Percentiles rank a stretch among this genome's conserved stretches.
phyloP scores from a whole-genome alignment of 2,797 vertebrate species.

The Brachyalestes nurse region DNA sequence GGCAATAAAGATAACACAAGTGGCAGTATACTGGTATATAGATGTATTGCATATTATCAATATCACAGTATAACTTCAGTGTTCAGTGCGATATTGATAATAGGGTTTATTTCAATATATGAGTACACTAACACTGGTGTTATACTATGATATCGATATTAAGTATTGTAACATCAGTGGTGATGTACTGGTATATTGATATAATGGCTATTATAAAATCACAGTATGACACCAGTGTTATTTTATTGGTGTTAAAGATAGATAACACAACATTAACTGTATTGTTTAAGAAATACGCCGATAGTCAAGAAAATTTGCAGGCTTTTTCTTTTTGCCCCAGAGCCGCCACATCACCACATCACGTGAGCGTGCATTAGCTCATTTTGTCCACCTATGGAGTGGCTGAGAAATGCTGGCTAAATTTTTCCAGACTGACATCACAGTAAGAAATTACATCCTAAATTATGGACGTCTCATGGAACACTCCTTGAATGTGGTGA shows the following conservation, averaged over 20 bases:
- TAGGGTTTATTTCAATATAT: no score
- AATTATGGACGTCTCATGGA: neutral
- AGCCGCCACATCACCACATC: neutral
- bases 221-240: neutral
- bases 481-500: neutral
- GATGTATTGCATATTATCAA: no score
- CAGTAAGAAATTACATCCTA: slow-evolving; percentile 1
- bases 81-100: no score
- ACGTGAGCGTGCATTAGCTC: neutral
- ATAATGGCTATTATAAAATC: no score
- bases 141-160: no score
- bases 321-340: neutral
- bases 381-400: slow-evolving; percentile 14
- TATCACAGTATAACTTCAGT: no score
- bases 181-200: no score
- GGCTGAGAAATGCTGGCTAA: slow-evolving; percentile 14
- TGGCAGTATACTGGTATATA: no score
- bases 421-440: slow-evolving; percentile 38
- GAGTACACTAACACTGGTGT: no score
- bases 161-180: no score
- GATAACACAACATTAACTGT: neutral
- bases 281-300: neutral
- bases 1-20: no score
- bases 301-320: neutral
- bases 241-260: neutral